phyloP scores from a whole-genome alignment of 2,888 invertebrate species.

The Xestoiulus laeticollis region DNA sequence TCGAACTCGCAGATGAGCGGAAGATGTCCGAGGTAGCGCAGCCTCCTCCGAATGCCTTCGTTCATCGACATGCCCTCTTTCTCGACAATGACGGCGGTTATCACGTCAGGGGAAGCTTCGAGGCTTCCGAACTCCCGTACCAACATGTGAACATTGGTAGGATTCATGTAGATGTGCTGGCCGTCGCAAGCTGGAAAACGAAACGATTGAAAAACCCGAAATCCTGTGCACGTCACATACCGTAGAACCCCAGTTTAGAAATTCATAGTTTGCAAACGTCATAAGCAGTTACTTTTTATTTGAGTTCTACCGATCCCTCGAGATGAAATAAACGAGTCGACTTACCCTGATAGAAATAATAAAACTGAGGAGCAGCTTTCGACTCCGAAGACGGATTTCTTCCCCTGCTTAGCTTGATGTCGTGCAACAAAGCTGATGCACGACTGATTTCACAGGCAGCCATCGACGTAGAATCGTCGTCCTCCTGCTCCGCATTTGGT shows the following conservation, averaged over 20 bases:
- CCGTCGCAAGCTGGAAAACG: conserved; percentile 86
- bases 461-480: background rate
- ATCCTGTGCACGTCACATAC: too few species aligned
- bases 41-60: conserved; percentile 75
- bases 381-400: background rate
- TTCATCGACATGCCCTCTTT: conserved; percentile 86
- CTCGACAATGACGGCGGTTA: conserved; percentile 84
- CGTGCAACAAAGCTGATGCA: background rate
- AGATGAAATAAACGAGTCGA: background rate
- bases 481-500: background rate
- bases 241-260: too few species aligned
- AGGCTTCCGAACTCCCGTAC: conserved; percentile 85
- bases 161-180: conserved; percentile 90
- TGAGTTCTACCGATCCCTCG: too few species aligned
- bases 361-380: conserved; percentile 62
- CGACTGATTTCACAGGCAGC: background rate
- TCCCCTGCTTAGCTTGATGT: background rate
- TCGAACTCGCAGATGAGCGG: conserved; percentile 91
- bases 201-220: too few species aligned
- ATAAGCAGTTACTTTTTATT: too few species aligned
- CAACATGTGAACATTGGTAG: conserved; percentile 88
- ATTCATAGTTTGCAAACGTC: too few species aligned
- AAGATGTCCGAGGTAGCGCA: conserved; percentile 83
- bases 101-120: conserved; percentile 76
- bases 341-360: conserved; percentile 85